A percentile compares a stretch with the other conserved stretches of the same genome.
These are phyloP conservation scores for Smutsia temminckii DNA, from an alignment of 2,797 vertebrate genomes.

Conservation along the genomic window DNA sequence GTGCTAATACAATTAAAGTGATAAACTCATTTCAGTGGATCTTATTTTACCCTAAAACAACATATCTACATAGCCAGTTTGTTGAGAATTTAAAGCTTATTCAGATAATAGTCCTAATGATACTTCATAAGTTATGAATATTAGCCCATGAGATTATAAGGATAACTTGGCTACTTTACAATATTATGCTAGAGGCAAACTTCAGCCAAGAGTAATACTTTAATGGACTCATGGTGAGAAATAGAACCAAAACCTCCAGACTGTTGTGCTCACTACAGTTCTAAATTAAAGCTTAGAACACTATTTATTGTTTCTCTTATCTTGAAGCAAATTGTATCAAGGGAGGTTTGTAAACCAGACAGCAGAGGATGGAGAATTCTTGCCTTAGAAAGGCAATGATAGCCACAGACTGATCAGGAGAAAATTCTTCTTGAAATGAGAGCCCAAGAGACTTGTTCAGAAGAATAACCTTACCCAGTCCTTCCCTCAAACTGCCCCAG, in stretches of 20 bases:
- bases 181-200: neutral
- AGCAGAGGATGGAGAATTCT: neutral
- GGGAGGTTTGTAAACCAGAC: neutral
- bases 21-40: conserved; percentile 2
- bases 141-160: neutral
- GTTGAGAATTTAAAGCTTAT: conserved; percentile 27
- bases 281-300: conserved; percentile 2
- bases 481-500: neutral
- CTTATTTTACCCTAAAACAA: conserved; percentile 55
- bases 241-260: neutral
- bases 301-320: neutral
- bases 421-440: neutral
- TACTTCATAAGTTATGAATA: neutral
- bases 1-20: conserved; percentile 38
- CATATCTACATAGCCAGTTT: neutral
- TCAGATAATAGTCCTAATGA: conserved; percentile 32
- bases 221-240: neutral
- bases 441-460: neutral
- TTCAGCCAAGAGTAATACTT: neutral
- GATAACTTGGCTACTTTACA: neutral
- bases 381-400: neutral
- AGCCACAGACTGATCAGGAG: neutral
- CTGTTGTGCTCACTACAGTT: neutral
- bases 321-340: neutral
- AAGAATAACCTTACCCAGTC: neutral